phyloP scores from a whole-genome alignment of 2,797 vertebrate species.

The Hippoglossus hippoglossus region DNA sequence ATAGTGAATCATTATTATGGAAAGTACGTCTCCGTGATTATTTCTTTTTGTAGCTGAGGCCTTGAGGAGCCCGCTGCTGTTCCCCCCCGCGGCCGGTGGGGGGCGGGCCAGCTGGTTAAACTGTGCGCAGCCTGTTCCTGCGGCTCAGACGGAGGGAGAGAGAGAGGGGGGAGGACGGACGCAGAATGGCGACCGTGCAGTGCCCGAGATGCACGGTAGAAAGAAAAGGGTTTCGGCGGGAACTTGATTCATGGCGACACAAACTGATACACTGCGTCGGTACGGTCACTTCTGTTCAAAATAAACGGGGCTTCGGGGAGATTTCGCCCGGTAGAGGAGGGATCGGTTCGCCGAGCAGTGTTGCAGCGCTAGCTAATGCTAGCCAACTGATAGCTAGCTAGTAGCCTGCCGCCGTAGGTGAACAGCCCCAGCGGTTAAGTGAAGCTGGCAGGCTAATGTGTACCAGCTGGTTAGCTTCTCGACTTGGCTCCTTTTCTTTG shows the following conservation, averaged over 20 bases:
- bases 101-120: not conserved
- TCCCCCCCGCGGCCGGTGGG: conserved; percentile 18
- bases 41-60: too few species aligned
- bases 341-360: conserved; percentile 27
- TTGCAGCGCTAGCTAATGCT: conserved; percentile 50
- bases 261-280: conserved; percentile 97
- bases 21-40: too few species aligned
- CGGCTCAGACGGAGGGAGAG: conserved; percentile 34
- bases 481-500: conserved; percentile 72
- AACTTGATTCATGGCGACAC: conserved; percentile 98
- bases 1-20: too few species aligned
- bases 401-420: conserved; percentile 39
- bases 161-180: conserved; percentile 79
- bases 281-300: conserved; percentile 77
- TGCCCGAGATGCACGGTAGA: conserved; percentile 96
- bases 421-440: conserved; percentile 42
- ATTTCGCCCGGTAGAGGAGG: conserved; percentile 9
- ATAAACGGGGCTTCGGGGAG: not conserved
- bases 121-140: conserved; percentile 30
- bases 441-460: conserved; percentile 57
- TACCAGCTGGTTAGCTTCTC: conserved; percentile 62
- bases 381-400: conserved; percentile 50
- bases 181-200: conserved; percentile 97
- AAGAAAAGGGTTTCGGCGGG: conserved; percentile 96
- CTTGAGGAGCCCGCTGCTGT: not conserved